Base-by-base conservation (phyloP, 2,888 invertebrate genomes). In the Apeira syringaria region DNA sequence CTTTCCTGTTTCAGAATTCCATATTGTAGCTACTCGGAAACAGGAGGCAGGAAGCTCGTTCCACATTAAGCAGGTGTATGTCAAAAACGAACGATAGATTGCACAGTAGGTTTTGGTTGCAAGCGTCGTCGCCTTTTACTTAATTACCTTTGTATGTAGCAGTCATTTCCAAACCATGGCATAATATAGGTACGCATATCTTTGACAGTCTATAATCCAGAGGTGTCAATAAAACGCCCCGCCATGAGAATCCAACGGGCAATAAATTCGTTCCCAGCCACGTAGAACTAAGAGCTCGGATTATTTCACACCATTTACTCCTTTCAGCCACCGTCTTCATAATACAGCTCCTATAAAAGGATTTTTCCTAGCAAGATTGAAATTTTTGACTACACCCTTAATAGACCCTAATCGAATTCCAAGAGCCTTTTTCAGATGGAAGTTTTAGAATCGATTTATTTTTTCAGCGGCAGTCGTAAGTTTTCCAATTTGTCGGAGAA, bases 281-380 rank as follows among this genome's bases (percentile, higher is more conserved):
- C 80, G 80, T 70, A 81, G 82, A 85, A 83, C 86, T 85, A 84
- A 85, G 86, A 85, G 84, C 77, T 69, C 75, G 79, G 87, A 88
- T 88, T 88, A 88, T 86, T 84, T 86, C 86, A 66, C 82, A 72
- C 84, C 85, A 87, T 87, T 87, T 85, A 84, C 82, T 79, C 84
- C 80, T 86, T 87, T 87, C 85, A 85, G 68, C 69, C 71, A 74
- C 74, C 78, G 74, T 80, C 80, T 82, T 79, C 74, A 81, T 85
- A 84, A 87, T 78, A 71, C 80, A 70, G 75, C 67, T 67, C 69
- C 69, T 78, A 74, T 44, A 78, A 83, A 77, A 70, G 78, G 74
- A 76, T 77, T 81, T 81, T 76, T 74, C 68, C 59, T 59, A 61
- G 69, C 67, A 74, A 71, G 68, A 79, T 78, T 78, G 76, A 77